phyloP scores from a whole-genome alignment of 2,888 invertebrate species.

The Eristalis tenax region DNA sequence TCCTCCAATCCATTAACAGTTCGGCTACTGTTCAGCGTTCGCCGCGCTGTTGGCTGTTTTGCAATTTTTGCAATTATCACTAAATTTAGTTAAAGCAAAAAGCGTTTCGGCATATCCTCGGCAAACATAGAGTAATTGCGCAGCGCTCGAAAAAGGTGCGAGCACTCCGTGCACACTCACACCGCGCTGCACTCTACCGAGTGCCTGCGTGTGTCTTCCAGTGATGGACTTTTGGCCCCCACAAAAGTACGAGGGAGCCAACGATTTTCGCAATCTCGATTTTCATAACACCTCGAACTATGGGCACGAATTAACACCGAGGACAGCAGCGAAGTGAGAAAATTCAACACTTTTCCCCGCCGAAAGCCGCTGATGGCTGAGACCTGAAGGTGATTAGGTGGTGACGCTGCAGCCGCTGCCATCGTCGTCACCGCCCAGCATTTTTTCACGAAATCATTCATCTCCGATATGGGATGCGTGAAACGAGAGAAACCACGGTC shows the following conservation, averaged over 20 bases:
- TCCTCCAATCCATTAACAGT: constrained; percentile 31
- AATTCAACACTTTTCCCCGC: constrained; percentile 2
- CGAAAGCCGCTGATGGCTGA: constrained; percentile 16
- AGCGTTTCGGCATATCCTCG: constrained; percentile 58
- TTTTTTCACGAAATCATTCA: constrained; percentile 26
- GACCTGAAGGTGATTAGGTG: constrained; percentile 27
- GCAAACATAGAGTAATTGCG: constrained; percentile 51
- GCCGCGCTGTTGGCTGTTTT: constrained; percentile 11
- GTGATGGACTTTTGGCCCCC: constrained; percentile 68
- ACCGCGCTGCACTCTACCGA: no score
- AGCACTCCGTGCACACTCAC: constrained; percentile 44
- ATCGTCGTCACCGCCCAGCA: constrained; percentile 8
- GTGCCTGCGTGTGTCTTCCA: constrained; percentile 44
- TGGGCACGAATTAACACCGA: constrained; percentile 61
- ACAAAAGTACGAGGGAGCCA: constrained; percentile 31
- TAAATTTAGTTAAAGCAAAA: constrained; percentile 47
- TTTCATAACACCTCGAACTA: constrained; percentile 65
- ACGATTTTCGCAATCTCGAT: constrained; percentile 66
- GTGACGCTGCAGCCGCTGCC: neutral
- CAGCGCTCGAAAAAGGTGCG: constrained; percentile 62
- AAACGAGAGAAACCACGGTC: no score
- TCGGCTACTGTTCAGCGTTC: constrained; percentile 38
- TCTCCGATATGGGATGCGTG: neutral
- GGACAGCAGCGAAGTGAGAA: constrained; percentile 2
- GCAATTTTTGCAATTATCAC: constrained; percentile 68